Conservation (phyloP, 2,113 vertebrate species). For the Electrona antarctica region DNA sequence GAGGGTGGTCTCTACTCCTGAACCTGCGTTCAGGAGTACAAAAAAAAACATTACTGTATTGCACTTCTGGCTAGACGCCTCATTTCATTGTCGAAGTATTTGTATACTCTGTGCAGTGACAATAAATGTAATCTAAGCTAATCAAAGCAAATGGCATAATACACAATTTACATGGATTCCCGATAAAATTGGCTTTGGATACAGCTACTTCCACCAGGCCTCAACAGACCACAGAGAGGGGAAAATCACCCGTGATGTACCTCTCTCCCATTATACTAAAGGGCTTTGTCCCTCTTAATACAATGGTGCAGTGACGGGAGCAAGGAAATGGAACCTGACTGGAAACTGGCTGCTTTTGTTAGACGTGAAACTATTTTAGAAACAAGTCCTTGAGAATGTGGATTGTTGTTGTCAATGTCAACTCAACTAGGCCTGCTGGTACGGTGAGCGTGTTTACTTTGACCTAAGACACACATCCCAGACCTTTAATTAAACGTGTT, state of each 20-base stretch:
- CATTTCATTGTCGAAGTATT: not conserved
- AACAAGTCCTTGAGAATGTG: slow-evolving; percentile 34
- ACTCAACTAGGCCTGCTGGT: not conserved
- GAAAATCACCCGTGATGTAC: slow-evolving; percentile 37
- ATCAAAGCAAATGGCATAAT: slow-evolving; percentile 19
- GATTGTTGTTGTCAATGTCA: slow-evolving; percentile 11
- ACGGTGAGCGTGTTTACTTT: too few relatives aligned
- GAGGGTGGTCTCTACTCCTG: too few relatives aligned
- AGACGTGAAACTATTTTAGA: slow-evolving; percentile 2
- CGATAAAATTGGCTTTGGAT: slow-evolving; percentile 58
- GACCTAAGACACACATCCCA: not conserved
- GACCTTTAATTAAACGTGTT: not conserved
- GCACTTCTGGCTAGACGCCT: too few relatives aligned
- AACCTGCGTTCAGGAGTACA: too few relatives aligned
- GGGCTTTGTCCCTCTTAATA: slow-evolving; percentile 43
- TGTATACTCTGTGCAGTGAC: too few relatives aligned
- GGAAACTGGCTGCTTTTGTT: slow-evolving; percentile 48
- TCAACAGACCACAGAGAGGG: slow-evolving; percentile 27
- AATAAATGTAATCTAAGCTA: too few relatives aligned
- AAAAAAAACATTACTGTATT: too few relatives aligned
- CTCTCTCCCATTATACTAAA: slow-evolving; percentile 32
- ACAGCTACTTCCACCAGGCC: slow-evolving; percentile 25
- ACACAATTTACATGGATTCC: slow-evolving; percentile 31
- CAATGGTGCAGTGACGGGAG: slow-evolving; percentile 33
- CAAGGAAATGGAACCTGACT: slow-evolving; percentile 44